phyloP scores from a whole-genome alignment of 1,140 invertebrate species.

The Elysia chlorotica region DNA sequence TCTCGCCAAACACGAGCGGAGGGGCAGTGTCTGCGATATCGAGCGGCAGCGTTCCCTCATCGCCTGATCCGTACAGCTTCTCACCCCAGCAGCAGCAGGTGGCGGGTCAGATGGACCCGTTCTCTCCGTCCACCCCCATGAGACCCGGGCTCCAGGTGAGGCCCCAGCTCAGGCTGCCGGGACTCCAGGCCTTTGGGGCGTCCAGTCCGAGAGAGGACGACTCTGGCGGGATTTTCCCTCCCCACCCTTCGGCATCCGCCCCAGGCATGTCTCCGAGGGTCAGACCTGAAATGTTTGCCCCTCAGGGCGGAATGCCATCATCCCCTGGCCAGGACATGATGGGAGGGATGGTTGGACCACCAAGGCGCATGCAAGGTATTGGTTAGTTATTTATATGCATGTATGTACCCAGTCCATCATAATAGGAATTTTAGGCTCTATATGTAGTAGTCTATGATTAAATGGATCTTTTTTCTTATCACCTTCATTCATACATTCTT shows the following conservation, averaged over 20 bases:
- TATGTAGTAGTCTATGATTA: too few relatives aligned
- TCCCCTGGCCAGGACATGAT: slow-evolving; percentile 11
- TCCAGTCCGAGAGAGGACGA: slow-evolving; percentile 19
- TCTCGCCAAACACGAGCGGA: too few relatives aligned
- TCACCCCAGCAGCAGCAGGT: too few relatives aligned
- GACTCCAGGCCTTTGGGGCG: slow-evolving; percentile 18
- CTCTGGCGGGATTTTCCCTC: too few relatives aligned
- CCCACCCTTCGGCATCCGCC: not conserved
- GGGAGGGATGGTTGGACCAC: too few relatives aligned
- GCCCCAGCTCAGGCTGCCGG: slow-evolving; percentile 18
- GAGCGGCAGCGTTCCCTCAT: not conserved
- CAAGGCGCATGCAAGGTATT: too few relatives aligned
- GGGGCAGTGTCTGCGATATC: too few relatives aligned
- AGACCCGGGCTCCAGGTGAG: not conserved
- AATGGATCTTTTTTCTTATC: too few relatives aligned
- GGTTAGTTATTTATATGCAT: too few relatives aligned
- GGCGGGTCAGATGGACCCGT: slow-evolving; percentile 15
- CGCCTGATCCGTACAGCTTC: slow-evolving; percentile 23
- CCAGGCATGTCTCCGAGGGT: slow-evolving; percentile 7
- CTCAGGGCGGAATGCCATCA: not conserved
- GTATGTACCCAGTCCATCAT: too few relatives aligned
- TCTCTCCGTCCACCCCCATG: slow-evolving; percentile 6
- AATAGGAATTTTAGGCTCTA: too few relatives aligned
- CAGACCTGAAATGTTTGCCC: slow-evolving; percentile 5
- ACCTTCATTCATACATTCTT: too few relatives aligned